Base-by-base conservation (phyloP, 2,888 invertebrate genomes). In the Exocentrus adspersus region DNA sequence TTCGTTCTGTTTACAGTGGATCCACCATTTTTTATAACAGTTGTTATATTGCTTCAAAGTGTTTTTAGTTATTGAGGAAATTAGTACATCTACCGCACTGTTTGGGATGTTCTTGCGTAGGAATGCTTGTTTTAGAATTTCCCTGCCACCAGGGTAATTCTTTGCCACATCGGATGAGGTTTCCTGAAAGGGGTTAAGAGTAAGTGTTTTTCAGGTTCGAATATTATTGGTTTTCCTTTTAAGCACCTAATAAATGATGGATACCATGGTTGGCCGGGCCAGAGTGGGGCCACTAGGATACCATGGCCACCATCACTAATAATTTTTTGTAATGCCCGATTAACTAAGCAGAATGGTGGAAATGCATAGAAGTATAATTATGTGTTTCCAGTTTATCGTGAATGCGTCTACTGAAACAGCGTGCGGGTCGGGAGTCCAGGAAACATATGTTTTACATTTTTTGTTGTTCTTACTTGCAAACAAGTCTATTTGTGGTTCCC, bases 271-370 rank as follows among this genome's bases (percentile, higher is more conserved):
- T 45, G 45, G 2, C 2, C 20, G 19, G 20, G 6, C 45, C 45
- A 45, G 9, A 16, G 1, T 2, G 74, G 77, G 7, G 76, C 75
- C 1, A 78, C 74, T 10, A 79, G 46, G 21, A 79, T 74, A 2
- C 76, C 77, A 19, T 53, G 57, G 2, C 78, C 74, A 46, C 65
- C 69, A 21, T 80, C 76, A 1, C 43, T 24, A 12, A 66, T 67
- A 30, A 80, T 77, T 65, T 79, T 79, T 51, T 69, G 58, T 14
- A 80, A 17, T 0, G 65, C 60, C 65, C 60, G 74, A 21, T 72
- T 50, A 21, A 79, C 68, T 3, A 76, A 17, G 0, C 71, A 62
- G 64, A 78, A 78, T 1, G 75, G 45, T 1, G 45, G 45, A 45
- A 45, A 45, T 6, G 45, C 45, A 10, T 45, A 45, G 20, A 45